Base-by-base conservation (phyloP, 2,113 vertebrate genomes). In the Chinchilla lanigera region DNA sequence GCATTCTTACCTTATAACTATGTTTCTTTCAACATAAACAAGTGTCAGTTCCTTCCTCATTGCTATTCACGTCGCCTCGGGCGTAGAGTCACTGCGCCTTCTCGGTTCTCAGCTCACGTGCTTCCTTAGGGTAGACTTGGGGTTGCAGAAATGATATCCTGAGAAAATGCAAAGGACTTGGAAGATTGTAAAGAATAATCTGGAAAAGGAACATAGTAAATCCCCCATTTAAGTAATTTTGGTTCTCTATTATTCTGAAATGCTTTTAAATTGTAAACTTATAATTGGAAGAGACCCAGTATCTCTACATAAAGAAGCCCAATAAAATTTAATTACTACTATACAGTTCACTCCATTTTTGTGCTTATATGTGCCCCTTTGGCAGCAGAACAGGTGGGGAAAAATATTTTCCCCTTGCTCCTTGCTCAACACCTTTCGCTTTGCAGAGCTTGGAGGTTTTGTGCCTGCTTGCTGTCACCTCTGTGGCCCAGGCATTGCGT, bases 121-220 rank as follows among this genome's bases (percentile, higher is more conserved):
- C 71, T 92, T 69, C 80, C 19, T 95, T 89, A 89, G 38, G n/a
- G 41, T 83, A n/a, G 30, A 28, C 56, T 92, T 63, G 26, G 67
- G 30, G 19, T 60, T 87, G 85, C n/a, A 30, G 87, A 94, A 90
- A 90, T 73, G n/a, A 56, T 80, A 44, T 5, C 41, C 54, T 80
- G 65, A 87, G 41, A 33, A 96, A 97, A 90, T 24, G 7, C 80
- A 97, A 94, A 73, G 10, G 35, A 81, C 44, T 89, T 1, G 80
- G 35, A 71, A 35, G 28, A 50, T 16, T 33, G 91, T 92, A 73
- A 93, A 67, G 52, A 86, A 82, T 82, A 65, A 9, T 52, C 38
- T 89, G 92, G 28, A 80, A 84, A 96, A 61, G 61, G 86, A 96
- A 91, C 35, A 56, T 20, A 75, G n/a, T 7, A 89, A 90, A 56